Percentiles rank a stretch among this genome's conserved stretches.
Conservation (phyloP, 2,888 invertebrate species). For the Plagiodera versicolora region DNA sequence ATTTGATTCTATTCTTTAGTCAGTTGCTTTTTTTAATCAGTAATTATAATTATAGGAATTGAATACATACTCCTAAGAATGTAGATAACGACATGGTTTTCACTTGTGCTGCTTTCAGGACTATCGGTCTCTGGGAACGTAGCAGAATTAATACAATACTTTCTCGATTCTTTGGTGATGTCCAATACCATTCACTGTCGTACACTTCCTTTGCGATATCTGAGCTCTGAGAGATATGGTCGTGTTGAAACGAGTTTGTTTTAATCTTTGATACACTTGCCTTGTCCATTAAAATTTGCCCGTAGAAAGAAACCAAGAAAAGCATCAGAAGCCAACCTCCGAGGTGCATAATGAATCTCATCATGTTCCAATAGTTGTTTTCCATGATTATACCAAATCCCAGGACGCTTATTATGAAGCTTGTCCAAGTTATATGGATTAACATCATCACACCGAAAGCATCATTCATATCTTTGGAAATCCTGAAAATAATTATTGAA, state of each 20-base stretch:
- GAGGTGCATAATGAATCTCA: constrained; percentile 41
- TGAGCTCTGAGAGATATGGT: constrained; percentile 31
- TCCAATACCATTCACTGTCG: constrained; percentile 35
- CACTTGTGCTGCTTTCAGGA: constrained; percentile 38
- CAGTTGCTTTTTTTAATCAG: no score
- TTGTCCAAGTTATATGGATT: constrained; percentile 43
- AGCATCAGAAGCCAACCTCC: constrained; percentile 43
- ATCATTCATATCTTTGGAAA: constrained; percentile 27
- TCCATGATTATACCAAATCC: constrained; percentile 43
- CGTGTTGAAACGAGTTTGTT: background rate
- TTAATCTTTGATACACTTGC: constrained; percentile 22
- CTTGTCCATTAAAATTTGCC: constrained; percentile 42
- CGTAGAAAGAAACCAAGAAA: constrained; percentile 42
- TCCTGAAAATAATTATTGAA: constrained; percentile 14
- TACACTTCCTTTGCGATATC: constrained; percentile 34
- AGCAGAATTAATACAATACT: constrained; percentile 37
- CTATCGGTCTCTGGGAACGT: constrained; percentile 39
- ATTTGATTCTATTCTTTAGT: no score
- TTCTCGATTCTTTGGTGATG: constrained; percentile 31
- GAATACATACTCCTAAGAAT: constrained; percentile 33
- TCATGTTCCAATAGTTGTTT: constrained; percentile 33
- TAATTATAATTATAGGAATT: no score
- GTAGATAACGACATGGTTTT: constrained; percentile 39
- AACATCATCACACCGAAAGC: constrained; percentile 43
- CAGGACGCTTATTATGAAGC: constrained; percentile 42